phyloP scores from a whole-genome alignment of 2,113 vertebrate species.

The Coturnix japonica region DNA sequence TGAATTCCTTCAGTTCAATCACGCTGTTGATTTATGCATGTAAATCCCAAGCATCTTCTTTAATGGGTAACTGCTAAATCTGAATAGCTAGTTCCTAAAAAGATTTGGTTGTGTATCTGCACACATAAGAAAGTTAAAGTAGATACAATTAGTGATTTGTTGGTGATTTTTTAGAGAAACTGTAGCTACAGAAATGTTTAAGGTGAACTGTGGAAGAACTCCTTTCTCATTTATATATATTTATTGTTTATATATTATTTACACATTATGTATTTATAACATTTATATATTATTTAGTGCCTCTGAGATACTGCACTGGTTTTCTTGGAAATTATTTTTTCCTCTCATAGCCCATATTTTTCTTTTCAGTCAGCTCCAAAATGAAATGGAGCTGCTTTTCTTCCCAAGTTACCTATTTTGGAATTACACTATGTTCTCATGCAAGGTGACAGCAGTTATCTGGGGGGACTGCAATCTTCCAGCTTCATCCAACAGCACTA shows the following conservation, averaged over 20 bases:
- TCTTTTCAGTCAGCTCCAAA: not conserved
- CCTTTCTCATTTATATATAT: not conserved
- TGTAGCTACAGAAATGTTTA: not conserved
- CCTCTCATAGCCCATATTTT: not conserved
- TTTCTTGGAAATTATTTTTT: not conserved
- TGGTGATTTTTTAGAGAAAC: not conserved
- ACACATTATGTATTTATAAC: not conserved
- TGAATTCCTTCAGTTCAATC: conserved; percentile 43
- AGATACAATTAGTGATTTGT: not conserved
- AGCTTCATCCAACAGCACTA: not conserved
- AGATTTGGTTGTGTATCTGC: not conserved
- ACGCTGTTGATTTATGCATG: not conserved
- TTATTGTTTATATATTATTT: not conserved
- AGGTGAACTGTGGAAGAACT: not conserved
- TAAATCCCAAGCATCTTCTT: conserved; percentile 39
- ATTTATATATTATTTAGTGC: not conserved
- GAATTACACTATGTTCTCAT: not conserved
- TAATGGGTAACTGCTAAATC: not conserved
- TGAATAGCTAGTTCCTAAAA: not conserved
- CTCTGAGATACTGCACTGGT: not conserved
- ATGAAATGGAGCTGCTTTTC: not conserved
- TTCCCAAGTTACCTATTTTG: not conserved
- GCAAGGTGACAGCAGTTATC: not conserved
- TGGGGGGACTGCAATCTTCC: not conserved
- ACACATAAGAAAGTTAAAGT: not conserved